A percentile compares a stretch with the other conserved stretches of the same genome.
These are phyloP conservation scores for Caenorhabditis macrosperma DNA, from an alignment of 2,888 invertebrate genomes.

Conservation along the genomic window DNA sequence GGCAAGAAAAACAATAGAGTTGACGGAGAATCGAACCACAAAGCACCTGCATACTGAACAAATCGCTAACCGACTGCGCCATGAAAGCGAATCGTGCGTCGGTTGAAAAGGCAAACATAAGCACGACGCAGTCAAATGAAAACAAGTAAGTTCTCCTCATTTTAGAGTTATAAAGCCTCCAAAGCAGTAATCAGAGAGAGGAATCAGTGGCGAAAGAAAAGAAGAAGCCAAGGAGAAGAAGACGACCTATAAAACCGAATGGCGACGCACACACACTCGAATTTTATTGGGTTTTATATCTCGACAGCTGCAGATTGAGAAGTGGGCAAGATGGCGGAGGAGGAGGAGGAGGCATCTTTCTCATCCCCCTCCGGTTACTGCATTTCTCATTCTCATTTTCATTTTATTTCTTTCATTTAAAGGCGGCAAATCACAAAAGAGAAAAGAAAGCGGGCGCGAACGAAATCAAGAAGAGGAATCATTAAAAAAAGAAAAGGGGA, in stretches of 20 bases:
- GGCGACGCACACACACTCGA: conserved; percentile 17
- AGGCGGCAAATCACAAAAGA: conserved; percentile 19
- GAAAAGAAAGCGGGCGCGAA: background rate
- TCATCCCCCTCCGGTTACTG: background rate
- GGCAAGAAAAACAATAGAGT: background rate
- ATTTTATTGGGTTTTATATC: conserved; percentile 44
- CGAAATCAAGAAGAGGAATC: background rate
- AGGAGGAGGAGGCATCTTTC: conserved; percentile 5
- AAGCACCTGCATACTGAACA: too few species aligned
- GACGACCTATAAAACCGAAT: conserved; percentile 24
- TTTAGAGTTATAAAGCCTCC: too few species aligned
- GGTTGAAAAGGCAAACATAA: too few species aligned
- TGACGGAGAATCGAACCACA: background rate
- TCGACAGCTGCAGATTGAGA: conserved; percentile 19
- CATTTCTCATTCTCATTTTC: too few species aligned
- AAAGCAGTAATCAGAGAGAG: too few species aligned
- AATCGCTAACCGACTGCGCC: too few species aligned
- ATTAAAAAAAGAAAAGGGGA: conserved; percentile 1
- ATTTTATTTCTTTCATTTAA: background rate
- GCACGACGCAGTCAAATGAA: too few species aligned
- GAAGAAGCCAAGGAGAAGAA: background rate
- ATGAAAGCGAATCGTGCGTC: too few species aligned
- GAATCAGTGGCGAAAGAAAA: too few species aligned
- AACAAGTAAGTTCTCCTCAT: too few species aligned
- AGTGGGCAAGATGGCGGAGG: too few species aligned